Base-by-base conservation (phyloP, 1,140 invertebrate species). In the Bilobella aurantiaca region DNA sequence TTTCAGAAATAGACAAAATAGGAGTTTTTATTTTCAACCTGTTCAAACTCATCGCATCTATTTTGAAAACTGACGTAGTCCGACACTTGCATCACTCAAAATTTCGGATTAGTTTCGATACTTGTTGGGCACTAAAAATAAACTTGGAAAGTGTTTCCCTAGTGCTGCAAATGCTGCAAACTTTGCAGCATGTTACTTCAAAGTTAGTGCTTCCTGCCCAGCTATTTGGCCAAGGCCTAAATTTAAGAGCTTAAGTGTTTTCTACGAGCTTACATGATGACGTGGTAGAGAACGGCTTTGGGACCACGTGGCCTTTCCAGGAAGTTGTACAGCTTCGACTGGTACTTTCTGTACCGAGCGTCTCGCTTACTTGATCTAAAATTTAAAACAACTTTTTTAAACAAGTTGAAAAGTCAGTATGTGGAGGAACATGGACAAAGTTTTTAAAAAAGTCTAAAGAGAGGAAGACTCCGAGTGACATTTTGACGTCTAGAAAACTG, bases 271-370 rank as follows among this genome's bases (percentile, higher is more conserved):
- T 85, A 96, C 92, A 95, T 88, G 75, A 90, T 80, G 78, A 95
- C 84, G 82, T 95, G 93, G 81, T 96, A 96, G 70, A 87, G 81
- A 75, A 92, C 85, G 65, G 90, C 88, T 76, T 85, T 86, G 76
- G 85, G 82, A 69, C 89, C 89, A 71, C 91, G 83, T 63, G 93
- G 92, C 76, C 92, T 81, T 81, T 96, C 93, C 75, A 96, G 84
- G 79, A 95, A 95, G 81, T 95, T 95, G 82, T 95, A 94, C 76
- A 94, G 84, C 78, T 87, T 86, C 75, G 87, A 87, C 79, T 96
- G 93, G 60, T 91, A 80, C 75, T 88, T 85, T 74, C 93, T 82
- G 81, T 93, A 94, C 70, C 89, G 84, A 77, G 87, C 87, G 83
- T 93, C 90, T 79, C 88, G 84, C 77, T 90, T 86, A 79, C 85